phyloP scores from a whole-genome alignment of 1,140 invertebrate species.

The Drosophila mayri region DNA sequence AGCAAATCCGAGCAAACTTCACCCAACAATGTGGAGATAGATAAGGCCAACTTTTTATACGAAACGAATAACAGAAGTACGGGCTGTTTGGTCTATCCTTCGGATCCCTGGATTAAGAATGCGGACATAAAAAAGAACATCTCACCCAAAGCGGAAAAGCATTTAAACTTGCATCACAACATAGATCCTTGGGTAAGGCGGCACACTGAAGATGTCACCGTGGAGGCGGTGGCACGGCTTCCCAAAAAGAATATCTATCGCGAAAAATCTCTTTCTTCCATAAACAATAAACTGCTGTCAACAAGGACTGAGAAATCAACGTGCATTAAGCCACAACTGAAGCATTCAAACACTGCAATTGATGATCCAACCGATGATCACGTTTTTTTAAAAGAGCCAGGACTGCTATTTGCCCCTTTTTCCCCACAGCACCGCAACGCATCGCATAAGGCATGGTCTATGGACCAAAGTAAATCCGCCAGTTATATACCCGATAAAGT shows the following conservation, averaged over 20 bases:
- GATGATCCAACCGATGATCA: slow-evolving; percentile 35
- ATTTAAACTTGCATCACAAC: slow-evolving; percentile 26
- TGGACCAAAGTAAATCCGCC: slow-evolving; percentile 49
- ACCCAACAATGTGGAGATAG: slow-evolving; percentile 73
- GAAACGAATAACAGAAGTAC: slow-evolving; percentile 73
- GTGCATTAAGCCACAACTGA: slow-evolving; percentile 39
- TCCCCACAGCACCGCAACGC: slow-evolving; percentile 58
- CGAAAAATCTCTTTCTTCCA: slow-evolving; percentile 46
- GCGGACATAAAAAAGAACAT: slow-evolving; percentile 29
- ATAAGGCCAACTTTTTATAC: slow-evolving; percentile 59
- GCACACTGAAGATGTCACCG: slow-evolving; percentile 28
- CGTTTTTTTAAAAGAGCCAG: slow-evolving; percentile 34
- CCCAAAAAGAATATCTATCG: slow-evolving; percentile 37
- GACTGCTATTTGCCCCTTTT: slow-evolving; percentile 63
- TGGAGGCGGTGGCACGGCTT: slow-evolving; percentile 4
- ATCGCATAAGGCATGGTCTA: slow-evolving; percentile 40
- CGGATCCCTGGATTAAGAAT: slow-evolving; percentile 85
- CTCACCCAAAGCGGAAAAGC: slow-evolving; percentile 14
- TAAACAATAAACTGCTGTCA: slow-evolving; percentile 25
- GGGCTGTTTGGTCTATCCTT: slow-evolving; percentile 72
- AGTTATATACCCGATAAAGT: slow-evolving; percentile 69
- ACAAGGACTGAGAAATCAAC: slow-evolving; percentile 39
- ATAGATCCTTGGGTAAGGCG: slow-evolving; percentile 73
- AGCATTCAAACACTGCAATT: slow-evolving; percentile 26
- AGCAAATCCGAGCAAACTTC: slow-evolving; percentile 82